A percentile compares a stretch with the other conserved stretches of the same genome.
Conservation (phyloP, 2,888 invertebrate species). For the Hyles lineata region DNA sequence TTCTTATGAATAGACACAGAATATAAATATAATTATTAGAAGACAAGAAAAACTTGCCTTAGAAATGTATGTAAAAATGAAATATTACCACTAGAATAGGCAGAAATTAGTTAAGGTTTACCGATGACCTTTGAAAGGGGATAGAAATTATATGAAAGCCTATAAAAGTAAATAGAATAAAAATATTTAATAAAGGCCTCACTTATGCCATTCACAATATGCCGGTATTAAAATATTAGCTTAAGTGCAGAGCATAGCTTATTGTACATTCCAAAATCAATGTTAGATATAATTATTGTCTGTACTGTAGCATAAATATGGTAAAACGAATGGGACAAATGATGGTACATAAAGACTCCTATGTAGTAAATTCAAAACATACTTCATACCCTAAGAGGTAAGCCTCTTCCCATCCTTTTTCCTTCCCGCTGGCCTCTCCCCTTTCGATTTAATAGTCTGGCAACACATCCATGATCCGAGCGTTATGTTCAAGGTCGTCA, state of each 20-base stretch:
- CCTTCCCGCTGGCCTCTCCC: too few species aligned
- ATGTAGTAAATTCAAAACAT: too few species aligned
- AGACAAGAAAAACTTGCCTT: conserved; percentile 1
- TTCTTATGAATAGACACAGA: not conserved
- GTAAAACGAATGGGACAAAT: too few species aligned
- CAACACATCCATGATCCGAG: too few species aligned
- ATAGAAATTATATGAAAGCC: not conserved
- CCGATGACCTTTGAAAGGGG: not conserved
- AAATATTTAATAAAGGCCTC: not conserved
- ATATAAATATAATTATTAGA: not conserved
- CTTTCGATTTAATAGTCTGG: too few species aligned
- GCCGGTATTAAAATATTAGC: not conserved
- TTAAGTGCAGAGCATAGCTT: not conserved
- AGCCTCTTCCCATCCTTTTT: too few species aligned
- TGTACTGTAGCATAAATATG: not conserved
- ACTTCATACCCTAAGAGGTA: too few species aligned
- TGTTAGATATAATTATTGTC: not conserved
- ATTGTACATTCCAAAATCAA: not conserved
- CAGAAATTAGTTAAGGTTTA: not conserved
- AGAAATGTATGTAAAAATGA: not conserved
- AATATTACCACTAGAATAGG: not conserved
- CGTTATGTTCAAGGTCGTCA: too few species aligned
- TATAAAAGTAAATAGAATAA: not conserved
- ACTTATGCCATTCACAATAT: not conserved
- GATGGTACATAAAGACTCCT: too few species aligned